Conservation (phyloP, 2,888 invertebrate species). For the Noctua fimbriata region DNA sequence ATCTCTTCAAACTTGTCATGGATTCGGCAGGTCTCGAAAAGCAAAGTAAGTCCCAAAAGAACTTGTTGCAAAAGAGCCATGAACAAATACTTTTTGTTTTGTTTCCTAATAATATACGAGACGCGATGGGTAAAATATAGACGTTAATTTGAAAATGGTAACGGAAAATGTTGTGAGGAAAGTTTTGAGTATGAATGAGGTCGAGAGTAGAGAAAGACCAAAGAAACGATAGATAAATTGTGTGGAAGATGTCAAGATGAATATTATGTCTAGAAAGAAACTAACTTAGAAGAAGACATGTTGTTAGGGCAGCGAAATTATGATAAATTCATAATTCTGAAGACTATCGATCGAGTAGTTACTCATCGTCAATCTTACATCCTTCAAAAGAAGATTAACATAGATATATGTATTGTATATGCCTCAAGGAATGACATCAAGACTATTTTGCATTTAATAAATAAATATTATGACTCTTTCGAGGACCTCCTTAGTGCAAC, state of each 20-base stretch:
- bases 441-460: constrained; percentile 23
- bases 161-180: neutral
- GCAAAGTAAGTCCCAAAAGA: neutral
- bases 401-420: neutral
- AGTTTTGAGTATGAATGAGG: neutral
- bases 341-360: neutral
- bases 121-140: neutral
- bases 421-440: constrained; percentile 34
- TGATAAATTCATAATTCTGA: neutral
- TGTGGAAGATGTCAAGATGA: neutral
- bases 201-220: neutral
- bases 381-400: neutral
- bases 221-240: neutral
- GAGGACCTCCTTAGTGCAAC: constrained; percentile 20
- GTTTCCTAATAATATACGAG: neutral
- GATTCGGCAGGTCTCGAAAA: neutral
- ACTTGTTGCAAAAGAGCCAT: neutral
- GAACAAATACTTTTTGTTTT: neutral
- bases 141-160: neutral
- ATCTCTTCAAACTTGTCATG: neutral
- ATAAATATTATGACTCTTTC: constrained; percentile 27
- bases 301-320: neutral
- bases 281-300: neutral
- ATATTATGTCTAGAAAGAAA: neutral
- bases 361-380: neutral